Conservation (phyloP, 2,113 vertebrate genomes). For the Megaleporinus macrocephalus region DNA sequence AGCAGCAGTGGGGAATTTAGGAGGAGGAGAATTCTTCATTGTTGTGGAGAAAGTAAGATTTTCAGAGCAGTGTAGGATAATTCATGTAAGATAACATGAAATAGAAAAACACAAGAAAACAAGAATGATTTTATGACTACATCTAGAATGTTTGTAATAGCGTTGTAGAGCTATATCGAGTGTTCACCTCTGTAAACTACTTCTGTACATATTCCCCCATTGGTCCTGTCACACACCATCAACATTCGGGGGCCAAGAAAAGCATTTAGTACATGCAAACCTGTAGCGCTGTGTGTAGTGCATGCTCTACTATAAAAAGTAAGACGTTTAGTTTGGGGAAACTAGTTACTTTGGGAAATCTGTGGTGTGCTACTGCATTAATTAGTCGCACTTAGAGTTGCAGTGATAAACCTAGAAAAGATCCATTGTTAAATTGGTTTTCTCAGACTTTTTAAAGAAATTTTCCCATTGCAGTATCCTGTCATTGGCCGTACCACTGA, state of each 20-base stretch:
- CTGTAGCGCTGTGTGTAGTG: slow-evolving; percentile 7
- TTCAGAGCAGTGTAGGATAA: slow-evolving; percentile 27
- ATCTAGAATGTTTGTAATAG: slow-evolving; percentile 12
- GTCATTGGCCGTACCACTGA: neutral
- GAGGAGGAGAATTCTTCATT: slow-evolving; percentile 22
- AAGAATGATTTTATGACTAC: neutral
- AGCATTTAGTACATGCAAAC: slow-evolving; percentile 4
- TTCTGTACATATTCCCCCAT: neutral
- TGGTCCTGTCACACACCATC: slow-evolving; percentile 4
- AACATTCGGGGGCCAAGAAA: neutral
- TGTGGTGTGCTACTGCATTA: slow-evolving; percentile 30
- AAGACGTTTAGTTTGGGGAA: neutral
- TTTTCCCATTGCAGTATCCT: slow-evolving; percentile 2
- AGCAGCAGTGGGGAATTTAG: slow-evolving; percentile 22
- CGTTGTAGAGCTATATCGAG: slow-evolving; percentile 19
- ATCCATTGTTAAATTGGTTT: neutral
- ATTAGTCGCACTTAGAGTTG: neutral
- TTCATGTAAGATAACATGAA: neutral
- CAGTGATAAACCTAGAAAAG: neutral
- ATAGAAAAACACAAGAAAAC: neutral
- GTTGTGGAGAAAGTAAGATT: neutral
- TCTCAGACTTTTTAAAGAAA: neutral
- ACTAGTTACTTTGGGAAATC: neutral
- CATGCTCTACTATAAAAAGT: slow-evolving; percentile 18
- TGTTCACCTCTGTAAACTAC: neutral